Evolutionary conservation across 2,113 vertebrate genomes (phyloP), one percentile per base, ranked within the genome.

Genomic region (Eolophus roseicapilla): DNA sequence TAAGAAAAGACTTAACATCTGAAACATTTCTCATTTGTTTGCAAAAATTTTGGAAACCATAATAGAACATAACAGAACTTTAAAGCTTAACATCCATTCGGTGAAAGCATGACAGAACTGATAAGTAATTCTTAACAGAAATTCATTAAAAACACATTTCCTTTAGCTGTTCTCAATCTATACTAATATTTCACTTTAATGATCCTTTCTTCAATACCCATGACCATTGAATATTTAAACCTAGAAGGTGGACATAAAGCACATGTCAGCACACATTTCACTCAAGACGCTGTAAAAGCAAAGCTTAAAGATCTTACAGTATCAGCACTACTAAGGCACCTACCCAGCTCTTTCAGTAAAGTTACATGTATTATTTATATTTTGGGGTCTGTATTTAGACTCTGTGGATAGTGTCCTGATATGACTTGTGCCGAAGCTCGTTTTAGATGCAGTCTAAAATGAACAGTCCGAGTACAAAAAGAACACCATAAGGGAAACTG

Each of bases 311-410:
- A 37, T 20, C 41, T 24, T 4, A 17, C 13, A 17, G 7, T 3
- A 10, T 21, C 49, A 73, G 52, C 39, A 64, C 3, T 13, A 6
- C 17, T 28, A 29, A 49, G 17, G 31, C 33, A 53, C 31, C 46
- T 49, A 4, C 2, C 7, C 21, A 76, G 35, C 11, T 60, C 49
- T 50, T 50, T 1, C 53, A 27, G 13, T 5, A 23, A 59, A 49
- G 17, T 39, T 5, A 8, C 0, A 0, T 5, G 4, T 1, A 4
- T 5, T 2, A 8, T 1, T 35, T 86, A 10, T 31, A 33, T 43
- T 53, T 50, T 70, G 19, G 25, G 31, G 23, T n/a, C 31, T 43
- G 10, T 9, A n/a, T 11, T 64, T 16, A 7, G 2, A 6, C 11
- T 59, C n/a, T 70, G 20, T 44, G 16, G 9, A 44, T 31, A 37